Evolutionary conservation across 2,888 invertebrate species (phyloP).

Genomic region (Pherbina coryleti): DNA sequence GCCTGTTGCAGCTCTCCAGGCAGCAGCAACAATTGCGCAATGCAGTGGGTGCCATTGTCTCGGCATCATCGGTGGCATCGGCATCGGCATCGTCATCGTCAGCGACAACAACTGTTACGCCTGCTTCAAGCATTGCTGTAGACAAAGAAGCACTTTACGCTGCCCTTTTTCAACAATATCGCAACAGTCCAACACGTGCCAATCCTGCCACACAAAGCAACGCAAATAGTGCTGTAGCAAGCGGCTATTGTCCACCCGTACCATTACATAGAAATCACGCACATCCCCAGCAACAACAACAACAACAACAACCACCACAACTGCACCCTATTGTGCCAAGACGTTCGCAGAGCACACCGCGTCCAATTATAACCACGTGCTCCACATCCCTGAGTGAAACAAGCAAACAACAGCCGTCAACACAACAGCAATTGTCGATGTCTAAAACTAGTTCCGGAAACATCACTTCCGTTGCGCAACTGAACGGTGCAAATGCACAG

Average conservation of each 20-base stretch:
- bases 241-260: slow-evolving; percentile 51
- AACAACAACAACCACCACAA: slow-evolving; percentile 27
- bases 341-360: slow-evolving; percentile 68
- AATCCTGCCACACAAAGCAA: slow-evolving; percentile 25
- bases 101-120: slow-evolving; percentile 21
- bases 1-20: slow-evolving; percentile 61
- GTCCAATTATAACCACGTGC: slow-evolving; percentile 55
- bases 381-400: slow-evolving; percentile 43
- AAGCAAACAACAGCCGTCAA: slow-evolving; percentile 38
- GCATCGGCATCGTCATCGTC: slow-evolving; percentile 48
- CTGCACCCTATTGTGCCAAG: slow-evolving; percentile 63
- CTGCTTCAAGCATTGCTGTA: slow-evolving; percentile 15
- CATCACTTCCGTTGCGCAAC: neutral
- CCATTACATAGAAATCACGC: slow-evolving; percentile 57
- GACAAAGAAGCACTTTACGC: slow-evolving; percentile 67
- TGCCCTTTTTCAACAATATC: slow-evolving; percentile 65
- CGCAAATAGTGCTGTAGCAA: slow-evolving; percentile 30
- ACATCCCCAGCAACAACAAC: slow-evolving; percentile 21
- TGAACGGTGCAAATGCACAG: slow-evolving; percentile 47
- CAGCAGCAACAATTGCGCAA: slow-evolving; percentile 63
- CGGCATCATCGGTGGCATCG: slow-evolving; percentile 31
- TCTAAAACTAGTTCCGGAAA: slow-evolving; percentile 47
- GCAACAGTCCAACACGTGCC: slow-evolving; percentile 60
- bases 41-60: slow-evolving; percentile 54
- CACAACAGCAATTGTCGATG: slow-evolving; percentile 39